These are phyloP conservation scores for Achatina immaculata DNA, from an alignment of 1,140 invertebrate genomes.

Conservation along the genomic window DNA sequence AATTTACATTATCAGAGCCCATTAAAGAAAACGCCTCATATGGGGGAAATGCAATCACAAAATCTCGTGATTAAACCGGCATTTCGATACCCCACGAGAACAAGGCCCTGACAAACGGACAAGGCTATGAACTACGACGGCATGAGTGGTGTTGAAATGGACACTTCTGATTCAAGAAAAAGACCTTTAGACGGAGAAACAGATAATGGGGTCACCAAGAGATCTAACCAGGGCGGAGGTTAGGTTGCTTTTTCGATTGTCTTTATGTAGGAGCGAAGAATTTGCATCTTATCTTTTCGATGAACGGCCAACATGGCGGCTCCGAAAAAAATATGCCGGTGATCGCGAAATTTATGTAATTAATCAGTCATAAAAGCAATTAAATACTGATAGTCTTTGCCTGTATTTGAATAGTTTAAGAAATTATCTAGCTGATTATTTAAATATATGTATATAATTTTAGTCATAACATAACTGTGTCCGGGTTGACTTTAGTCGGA, in stretches of 20 bases:
- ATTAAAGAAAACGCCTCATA: too few species aligned
- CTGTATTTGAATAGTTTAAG: too few species aligned
- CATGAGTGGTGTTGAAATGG: slow-evolving; percentile 69
- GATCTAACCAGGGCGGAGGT: slow-evolving; percentile 91
- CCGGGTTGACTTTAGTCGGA: too few species aligned
- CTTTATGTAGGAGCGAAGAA: slow-evolving; percentile 42
- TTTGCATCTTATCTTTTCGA: slow-evolving; percentile 35
- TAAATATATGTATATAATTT: too few species aligned
- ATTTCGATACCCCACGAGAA: slow-evolving; percentile 65
- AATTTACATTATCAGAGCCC: too few species aligned
- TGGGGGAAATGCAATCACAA: slow-evolving; percentile 19
- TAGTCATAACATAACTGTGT: too few species aligned
- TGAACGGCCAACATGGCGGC: slow-evolving; percentile 65
- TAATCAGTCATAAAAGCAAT: background rate
- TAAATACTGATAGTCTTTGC: too few species aligned
- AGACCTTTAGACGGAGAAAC: slow-evolving; percentile 86
- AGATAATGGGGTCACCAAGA: slow-evolving; percentile 88
- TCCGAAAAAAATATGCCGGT: slow-evolving; percentile 41
- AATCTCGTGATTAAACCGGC: slow-evolving; percentile 37
- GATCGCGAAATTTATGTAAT: background rate
- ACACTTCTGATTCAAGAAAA: slow-evolving; percentile 77
- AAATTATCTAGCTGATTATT: too few species aligned
- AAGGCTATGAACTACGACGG: slow-evolving; percentile 69
- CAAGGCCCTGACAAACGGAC: slow-evolving; percentile 56
- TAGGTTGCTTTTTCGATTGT: slow-evolving; percentile 55